phyloP scores from a whole-genome alignment of 2,797 vertebrate genomes.

The Spinus olivaceus region DNA sequence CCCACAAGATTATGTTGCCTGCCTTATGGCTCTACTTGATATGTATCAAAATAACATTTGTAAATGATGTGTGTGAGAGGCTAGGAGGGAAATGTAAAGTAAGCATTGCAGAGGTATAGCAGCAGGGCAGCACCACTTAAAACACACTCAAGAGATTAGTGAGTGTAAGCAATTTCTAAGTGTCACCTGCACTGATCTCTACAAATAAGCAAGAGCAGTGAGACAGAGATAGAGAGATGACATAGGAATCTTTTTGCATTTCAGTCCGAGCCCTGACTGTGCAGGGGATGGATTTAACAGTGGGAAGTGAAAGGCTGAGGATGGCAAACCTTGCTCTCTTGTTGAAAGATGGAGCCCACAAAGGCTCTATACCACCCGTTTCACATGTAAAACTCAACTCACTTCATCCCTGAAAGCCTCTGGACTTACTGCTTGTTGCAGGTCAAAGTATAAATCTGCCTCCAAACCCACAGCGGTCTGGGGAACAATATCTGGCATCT shows the following conservation, averaged over 20 bases:
- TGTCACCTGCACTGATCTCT: neutral
- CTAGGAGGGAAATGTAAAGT: neutral
- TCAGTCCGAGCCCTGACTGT: neutral
- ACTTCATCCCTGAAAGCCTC: neutral
- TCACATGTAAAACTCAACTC: neutral
- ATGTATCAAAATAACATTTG: neutral
- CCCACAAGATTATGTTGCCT: neutral
- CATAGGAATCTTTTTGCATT: neutral
- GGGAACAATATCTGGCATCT: neutral
- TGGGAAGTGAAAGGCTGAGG: neutral
- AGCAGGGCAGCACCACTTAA: neutral
- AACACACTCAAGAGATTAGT: neutral
- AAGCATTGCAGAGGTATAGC: neutral
- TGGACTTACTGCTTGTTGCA: neutral
- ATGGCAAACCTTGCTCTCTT: neutral
- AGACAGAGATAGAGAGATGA: neutral
- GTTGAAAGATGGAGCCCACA: neutral
- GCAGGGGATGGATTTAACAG: neutral
- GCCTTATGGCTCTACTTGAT: neutral
- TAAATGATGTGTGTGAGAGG: neutral
- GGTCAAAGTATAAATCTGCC: neutral
- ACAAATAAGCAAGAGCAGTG: neutral
- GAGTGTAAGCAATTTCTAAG: neutral
- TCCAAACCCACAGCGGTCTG: neutral
- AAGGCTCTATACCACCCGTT: neutral